These are phyloP conservation scores for Takifugu ocellatus DNA, from an alignment of 2,797 vertebrate genomes.

Conservation along the genomic window DNA sequence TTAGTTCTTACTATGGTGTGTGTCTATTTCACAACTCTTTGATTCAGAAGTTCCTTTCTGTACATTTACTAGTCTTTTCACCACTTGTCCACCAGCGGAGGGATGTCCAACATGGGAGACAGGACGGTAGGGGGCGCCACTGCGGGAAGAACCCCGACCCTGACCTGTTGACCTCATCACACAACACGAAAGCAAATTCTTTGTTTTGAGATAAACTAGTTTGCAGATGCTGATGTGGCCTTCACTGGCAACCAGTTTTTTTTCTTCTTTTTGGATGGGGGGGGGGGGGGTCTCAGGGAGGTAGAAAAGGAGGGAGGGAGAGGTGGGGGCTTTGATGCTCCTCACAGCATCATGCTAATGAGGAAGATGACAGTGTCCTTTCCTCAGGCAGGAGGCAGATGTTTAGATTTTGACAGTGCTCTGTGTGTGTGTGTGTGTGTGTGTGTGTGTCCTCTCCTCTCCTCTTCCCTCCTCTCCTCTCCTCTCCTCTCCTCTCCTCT, in stretches of 20 bases:
- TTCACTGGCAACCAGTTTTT: not conserved
- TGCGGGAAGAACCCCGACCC: slow-evolving; percentile 7
- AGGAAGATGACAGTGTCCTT: slow-evolving; percentile 56
- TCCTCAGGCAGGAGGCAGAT: slow-evolving; percentile 47
- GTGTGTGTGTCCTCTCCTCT: slow-evolving; percentile 9
- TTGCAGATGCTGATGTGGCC: slow-evolving; percentile 4
- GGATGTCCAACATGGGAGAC: too few relatives aligned
- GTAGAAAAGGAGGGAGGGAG: not conserved
- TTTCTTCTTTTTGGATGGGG: not conserved
- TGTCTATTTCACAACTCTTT: too few relatives aligned
- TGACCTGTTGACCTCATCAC: too few relatives aligned
- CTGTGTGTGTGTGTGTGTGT: slow-evolving; percentile 14
- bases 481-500: not conserved
- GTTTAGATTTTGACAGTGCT: slow-evolving; percentile 31
- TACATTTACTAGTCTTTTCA: too few relatives aligned
- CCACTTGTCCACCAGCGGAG: too few relatives aligned
- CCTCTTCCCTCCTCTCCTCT: slow-evolving; percentile 9
- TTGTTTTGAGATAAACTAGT: too few relatives aligned
- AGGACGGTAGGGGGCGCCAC: too few relatives aligned
- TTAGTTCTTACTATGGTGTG: too few relatives aligned
- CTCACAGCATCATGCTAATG: slow-evolving; percentile 53
- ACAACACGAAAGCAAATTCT: too few relatives aligned
- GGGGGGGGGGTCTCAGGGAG: not conserved
- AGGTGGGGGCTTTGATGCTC: too few relatives aligned
- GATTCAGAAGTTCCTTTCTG: too few relatives aligned